These are phyloP conservation scores for Antedon mediterranea DNA, from an alignment of 53 echinoderm and acorn worm species.

Conservation along the genomic window DNA sequence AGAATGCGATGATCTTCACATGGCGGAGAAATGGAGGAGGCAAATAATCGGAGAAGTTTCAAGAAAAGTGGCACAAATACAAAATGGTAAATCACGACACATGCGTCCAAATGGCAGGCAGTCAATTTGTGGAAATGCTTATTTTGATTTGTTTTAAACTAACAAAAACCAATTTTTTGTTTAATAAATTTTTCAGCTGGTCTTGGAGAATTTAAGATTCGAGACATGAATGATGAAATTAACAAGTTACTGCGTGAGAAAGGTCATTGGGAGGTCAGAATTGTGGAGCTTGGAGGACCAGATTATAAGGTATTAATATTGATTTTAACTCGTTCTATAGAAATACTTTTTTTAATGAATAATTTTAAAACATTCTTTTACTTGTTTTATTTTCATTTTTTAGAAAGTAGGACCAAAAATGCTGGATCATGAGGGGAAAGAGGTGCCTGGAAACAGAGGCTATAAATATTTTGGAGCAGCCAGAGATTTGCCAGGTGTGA, in stretches of 20 bases:
- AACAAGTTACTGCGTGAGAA: slow-evolving; percentile 93
- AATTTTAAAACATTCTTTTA: neutral
- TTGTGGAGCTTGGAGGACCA: slow-evolving; percentile 94
- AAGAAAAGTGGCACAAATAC: slow-evolving; percentile 88
- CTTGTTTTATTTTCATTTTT: neutral
- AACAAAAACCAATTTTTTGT: too few species aligned
- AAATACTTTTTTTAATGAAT: too few species aligned
- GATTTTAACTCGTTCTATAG: too few species aligned
- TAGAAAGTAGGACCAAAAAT: slow-evolving; percentile 99
- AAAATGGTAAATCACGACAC: slow-evolving; percentile 44
- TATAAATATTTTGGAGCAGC: slow-evolving; percentile 99
- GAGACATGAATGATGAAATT: slow-evolving; percentile 96
- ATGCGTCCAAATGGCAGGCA: too few species aligned
- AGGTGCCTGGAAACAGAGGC: slow-evolving; percentile 85
- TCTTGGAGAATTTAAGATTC: slow-evolving; percentile 81
- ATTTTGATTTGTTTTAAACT: too few species aligned
- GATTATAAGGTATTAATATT: slow-evolving; percentile 58
- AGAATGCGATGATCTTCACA: slow-evolving; percentile 79
- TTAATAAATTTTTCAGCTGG: slow-evolving; percentile 77
- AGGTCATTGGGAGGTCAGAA: slow-evolving; percentile 79
- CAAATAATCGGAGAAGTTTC: slow-evolving; percentile 92
- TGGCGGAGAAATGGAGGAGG: slow-evolving; percentile 91
- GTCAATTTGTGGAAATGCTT: too few species aligned
- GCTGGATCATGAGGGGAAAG: slow-evolving; percentile 91
- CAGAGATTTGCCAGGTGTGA: slow-evolving; percentile 88